Conservation (phyloP, 2,113 vertebrate species). For the Zosterops pallidus region DNA sequence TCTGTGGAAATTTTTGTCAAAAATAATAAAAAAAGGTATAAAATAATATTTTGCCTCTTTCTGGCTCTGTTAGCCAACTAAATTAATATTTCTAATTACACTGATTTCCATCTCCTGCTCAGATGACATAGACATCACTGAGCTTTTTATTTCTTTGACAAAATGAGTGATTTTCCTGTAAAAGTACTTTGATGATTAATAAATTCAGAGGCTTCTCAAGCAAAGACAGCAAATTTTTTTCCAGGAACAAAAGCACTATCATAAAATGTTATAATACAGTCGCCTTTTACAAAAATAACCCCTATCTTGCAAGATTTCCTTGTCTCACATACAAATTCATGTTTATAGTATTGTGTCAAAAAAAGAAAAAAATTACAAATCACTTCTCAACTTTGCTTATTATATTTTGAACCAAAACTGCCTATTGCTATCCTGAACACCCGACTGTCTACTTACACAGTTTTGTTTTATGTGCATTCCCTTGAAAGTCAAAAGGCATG, state of each 20-base stretch:
- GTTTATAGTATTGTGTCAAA: not conserved
- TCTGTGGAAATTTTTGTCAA: not conserved
- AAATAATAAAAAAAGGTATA: not conserved
- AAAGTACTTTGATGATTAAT: not conserved
- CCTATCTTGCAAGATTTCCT: not conserved
- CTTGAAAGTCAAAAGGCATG: not conserved
- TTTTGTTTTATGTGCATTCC: not conserved
- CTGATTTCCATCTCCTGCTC: not conserved
- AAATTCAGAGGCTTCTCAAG: not conserved
- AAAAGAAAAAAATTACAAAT: not conserved
- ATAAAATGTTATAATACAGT: not conserved
- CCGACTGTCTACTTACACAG: not conserved
- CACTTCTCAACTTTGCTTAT: not conserved
- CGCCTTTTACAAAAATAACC: not conserved
- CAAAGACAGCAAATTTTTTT: not conserved
- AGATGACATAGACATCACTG: not conserved
- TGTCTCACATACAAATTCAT: not conserved
- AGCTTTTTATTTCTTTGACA: not conserved
- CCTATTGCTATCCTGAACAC: not conserved
- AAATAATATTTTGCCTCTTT: not conserved
- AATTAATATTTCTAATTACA: not conserved
- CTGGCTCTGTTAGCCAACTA: not conserved
- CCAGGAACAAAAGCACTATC: not conserved
- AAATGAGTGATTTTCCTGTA: not conserved
- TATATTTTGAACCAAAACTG: not conserved